Conservation (phyloP, 2,113 vertebrate genomes). For the Litocranius walleri region DNA sequence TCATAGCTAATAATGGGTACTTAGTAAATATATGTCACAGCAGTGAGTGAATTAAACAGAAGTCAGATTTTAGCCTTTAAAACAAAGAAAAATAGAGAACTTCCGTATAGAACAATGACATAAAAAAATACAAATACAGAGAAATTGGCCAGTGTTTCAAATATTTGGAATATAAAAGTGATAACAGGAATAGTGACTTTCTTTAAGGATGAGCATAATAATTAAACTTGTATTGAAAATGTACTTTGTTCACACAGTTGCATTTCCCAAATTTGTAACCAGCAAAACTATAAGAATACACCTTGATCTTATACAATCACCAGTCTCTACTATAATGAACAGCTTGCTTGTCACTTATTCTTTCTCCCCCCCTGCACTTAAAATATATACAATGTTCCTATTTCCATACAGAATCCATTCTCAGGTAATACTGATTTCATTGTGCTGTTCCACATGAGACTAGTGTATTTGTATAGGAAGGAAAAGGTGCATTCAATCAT, state of each 20-base stretch:
- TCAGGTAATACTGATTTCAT: conserved; percentile 8
- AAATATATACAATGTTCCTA: background rate
- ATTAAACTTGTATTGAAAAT: background rate
- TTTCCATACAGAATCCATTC: background rate
- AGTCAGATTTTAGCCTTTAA: background rate
- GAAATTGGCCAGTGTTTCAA: background rate
- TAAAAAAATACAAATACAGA: background rate
- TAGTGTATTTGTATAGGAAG: background rate
- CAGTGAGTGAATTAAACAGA: background rate
- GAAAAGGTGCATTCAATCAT: conserved; percentile 33
- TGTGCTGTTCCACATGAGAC: conserved; percentile 4
- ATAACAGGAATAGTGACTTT: background rate
- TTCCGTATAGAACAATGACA: background rate
- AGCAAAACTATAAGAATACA: background rate
- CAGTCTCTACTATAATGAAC: background rate
- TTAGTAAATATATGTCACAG: background rate
- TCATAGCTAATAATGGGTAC: background rate
- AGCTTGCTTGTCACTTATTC: background rate
- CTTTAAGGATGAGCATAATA: background rate
- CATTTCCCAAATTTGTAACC: background rate
- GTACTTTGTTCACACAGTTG: background rate
- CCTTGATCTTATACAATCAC: background rate
- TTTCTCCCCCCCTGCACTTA: background rate
- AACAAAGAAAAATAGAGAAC: background rate
- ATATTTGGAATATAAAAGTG: background rate